Base-by-base conservation (phyloP, 1,140 invertebrate species). In the Penaeus vannamei region DNA sequence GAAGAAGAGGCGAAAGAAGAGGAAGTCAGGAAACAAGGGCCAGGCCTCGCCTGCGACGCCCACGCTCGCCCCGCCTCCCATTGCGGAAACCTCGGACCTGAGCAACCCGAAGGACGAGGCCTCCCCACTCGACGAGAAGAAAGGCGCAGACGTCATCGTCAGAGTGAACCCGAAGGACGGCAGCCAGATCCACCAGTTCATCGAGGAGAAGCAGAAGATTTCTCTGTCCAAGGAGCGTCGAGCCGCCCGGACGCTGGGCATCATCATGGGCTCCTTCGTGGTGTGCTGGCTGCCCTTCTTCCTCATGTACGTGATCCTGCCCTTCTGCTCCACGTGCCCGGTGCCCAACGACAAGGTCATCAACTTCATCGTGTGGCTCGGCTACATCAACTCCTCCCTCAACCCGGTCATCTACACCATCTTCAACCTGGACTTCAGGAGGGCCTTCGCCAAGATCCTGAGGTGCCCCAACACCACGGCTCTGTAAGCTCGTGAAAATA, bases 381-480 rank as follows among this genome's bases (percentile, higher is more conserved):
- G 98, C 36, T 99, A 99, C 93, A 95, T 99, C 88, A 99, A 99
- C 93, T 99, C 98, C 36, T 97, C 97, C n/a, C 94, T 99, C 20
- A 99, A 99, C 93, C 98, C 98, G 20, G 87, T 89, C 81, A 89
- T 89, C 69, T 89, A 89, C 87, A 89, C 87, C 22, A 89, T 89
- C 69, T 89, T 95, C 99, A 91, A 99, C 99, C 91, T 99, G 99
- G 93, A 99, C 98, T 98, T 98, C 93, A 94, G 97, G 84, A 95
- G 95, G 92, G 97, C 97, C 64, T 98, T 98, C 93, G 96, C 96
- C 92, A 95, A 96, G 91, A 95, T 98, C 86, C 93, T 98, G 42
- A 83, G 87, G 69, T 89, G 87, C 60, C 82, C 87, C 22, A 89
- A 89, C n/a, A 53, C 80, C 22, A 53, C 87, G n/a, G 77, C 81